Conservation (phyloP, 2,888 invertebrate species). For the Epistrophe grossulariae region DNA sequence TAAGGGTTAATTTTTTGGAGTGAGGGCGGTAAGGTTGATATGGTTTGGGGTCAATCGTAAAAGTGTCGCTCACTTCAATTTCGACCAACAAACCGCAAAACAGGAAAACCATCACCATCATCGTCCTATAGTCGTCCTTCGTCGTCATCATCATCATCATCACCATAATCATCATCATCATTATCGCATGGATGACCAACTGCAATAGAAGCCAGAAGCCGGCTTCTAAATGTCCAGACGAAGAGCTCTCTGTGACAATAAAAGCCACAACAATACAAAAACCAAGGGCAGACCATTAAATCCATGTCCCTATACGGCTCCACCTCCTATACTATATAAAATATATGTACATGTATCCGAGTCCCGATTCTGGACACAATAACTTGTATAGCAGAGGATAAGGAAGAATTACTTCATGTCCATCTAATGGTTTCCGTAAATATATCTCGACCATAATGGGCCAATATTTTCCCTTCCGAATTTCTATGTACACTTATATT, state of each 20-base stretch:
- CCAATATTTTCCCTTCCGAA: conserved; percentile 74
- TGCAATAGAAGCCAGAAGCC: conserved; percentile 56
- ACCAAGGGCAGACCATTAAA: conserved; percentile 75
- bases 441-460: conserved; percentile 74
- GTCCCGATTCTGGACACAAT: conserved; percentile 55
- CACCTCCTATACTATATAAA: neutral
- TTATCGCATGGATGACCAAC: conserved; percentile 57
- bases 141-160: conserved; percentile 47
- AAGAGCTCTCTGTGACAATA: conserved; percentile 69
- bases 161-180: conserved; percentile 45
- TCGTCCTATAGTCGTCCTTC: conserved; percentile 19
- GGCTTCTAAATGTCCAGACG: conserved; percentile 44
- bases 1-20: conserved; percentile 60
- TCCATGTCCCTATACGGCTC: conserved; percentile 62
- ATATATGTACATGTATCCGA: conserved; percentile 1
- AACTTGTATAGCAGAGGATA: conserved; percentile 68
- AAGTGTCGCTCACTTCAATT: conserved; percentile 76
- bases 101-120: conserved; percentile 75
- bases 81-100: conserved; percentile 74
- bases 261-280: conserved; percentile 74
- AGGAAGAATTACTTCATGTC: conserved; percentile 76
- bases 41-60: conserved; percentile 68
- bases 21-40: neutral
- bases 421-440: conserved; percentile 76
- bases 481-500: conserved; percentile 34